Conservation (phyloP, 2,113 vertebrate species). For the Pluvialis apricaria region DNA sequence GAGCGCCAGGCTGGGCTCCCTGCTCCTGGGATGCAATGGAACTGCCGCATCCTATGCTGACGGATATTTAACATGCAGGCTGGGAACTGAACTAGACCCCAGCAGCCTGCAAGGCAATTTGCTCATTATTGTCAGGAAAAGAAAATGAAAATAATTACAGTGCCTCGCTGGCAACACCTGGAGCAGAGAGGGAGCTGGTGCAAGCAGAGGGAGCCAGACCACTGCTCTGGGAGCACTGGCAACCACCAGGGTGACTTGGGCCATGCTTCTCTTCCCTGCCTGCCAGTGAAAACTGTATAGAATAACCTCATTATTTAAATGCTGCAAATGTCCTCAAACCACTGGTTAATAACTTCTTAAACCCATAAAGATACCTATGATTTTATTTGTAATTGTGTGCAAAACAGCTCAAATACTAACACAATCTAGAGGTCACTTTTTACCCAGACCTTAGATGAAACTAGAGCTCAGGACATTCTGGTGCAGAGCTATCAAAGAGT, state of each 20-base stretch:
- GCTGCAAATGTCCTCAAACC: neutral
- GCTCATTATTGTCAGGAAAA: neutral
- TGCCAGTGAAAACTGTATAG: neutral
- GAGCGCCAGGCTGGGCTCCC: neutral
- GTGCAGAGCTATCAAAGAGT: neutral
- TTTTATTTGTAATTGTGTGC: neutral
- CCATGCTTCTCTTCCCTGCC: neutral
- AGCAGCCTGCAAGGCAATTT: neutral
- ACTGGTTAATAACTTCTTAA: neutral
- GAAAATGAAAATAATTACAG: neutral
- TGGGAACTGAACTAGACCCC: neutral
- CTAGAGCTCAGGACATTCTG: neutral
- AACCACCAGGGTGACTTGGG: neutral
- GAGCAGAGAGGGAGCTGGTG: neutral
- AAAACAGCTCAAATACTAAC: neutral
- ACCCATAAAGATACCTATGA: neutral
- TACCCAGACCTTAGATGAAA: neutral
- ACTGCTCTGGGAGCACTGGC: neutral
- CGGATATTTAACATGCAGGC: neutral
- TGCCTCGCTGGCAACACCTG: neutral
- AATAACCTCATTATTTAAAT: neutral
- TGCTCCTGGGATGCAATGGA: neutral
- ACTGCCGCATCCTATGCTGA: too few relatives aligned
- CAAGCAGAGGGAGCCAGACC: neutral
- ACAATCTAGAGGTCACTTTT: neutral